phyloP scores from a whole-genome alignment of 1,140 invertebrate species.

The Zaprionus camerounensis region DNA sequence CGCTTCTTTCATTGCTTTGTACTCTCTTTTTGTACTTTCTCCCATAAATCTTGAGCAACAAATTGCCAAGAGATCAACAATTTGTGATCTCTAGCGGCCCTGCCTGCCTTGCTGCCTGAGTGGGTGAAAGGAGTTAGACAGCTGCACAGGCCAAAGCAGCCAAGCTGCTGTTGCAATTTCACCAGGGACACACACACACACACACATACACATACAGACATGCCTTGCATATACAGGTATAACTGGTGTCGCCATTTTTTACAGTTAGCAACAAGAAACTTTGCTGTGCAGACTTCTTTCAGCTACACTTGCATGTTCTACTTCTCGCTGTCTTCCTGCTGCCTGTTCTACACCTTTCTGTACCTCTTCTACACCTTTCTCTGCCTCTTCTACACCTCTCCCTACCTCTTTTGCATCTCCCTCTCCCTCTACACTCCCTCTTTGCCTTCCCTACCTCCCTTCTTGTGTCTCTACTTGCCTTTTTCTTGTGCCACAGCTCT shows the following conservation, averaged over 20 bases:
- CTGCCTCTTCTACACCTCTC: too few species aligned
- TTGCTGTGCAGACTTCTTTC: neutral
- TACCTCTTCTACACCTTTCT: too few species aligned
- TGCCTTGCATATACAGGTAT: slow-evolving; percentile 6
- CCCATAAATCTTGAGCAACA: slow-evolving; percentile 45
- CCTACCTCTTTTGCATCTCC: too few species aligned
- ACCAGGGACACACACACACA: slow-evolving; percentile 9
- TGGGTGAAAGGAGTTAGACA: slow-evolving; percentile 54
- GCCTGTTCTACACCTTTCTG: too few species aligned
- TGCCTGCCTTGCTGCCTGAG: slow-evolving; percentile 11
- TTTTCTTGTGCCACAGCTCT: too few species aligned
- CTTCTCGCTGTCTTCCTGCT: neutral
- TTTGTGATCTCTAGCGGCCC: slow-evolving; percentile 38
- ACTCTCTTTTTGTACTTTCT: slow-evolving; percentile 33
- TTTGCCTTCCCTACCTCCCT: too few species aligned
- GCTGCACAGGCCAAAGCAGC: slow-evolving; percentile 12
- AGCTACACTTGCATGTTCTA: neutral
- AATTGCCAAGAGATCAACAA: slow-evolving; percentile 49
- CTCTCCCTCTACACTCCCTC: too few species aligned
- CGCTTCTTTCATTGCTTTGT: neutral
- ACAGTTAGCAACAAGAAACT: slow-evolving; percentile 3
- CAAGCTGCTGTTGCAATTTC: slow-evolving; percentile 46
- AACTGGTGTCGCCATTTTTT: slow-evolving; percentile 36
- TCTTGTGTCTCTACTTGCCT: too few species aligned
- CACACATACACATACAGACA: slow-evolving; percentile 12